Evolutionary conservation across 2,888 invertebrate species (phyloP).

Genomic region (Sussaba pulchella): DNA sequence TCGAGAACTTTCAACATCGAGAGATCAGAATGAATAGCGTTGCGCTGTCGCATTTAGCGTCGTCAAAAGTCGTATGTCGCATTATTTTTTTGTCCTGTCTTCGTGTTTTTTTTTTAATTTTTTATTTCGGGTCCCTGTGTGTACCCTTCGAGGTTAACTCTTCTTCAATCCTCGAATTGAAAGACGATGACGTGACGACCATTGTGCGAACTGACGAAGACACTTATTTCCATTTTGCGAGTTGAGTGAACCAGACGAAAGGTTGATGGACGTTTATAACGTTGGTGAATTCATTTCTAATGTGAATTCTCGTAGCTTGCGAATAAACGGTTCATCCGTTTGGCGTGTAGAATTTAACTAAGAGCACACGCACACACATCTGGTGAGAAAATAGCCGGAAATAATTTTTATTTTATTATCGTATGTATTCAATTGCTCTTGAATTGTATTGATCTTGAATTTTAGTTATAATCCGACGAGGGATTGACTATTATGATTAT

Average conservation of each 20-base stretch:
- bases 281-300: constrained; percentile 4
- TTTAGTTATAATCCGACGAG: no score
- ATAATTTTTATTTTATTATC: no score
- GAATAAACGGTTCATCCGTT: not conserved
- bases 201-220: constrained; percentile 76
- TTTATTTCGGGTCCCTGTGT: not conserved
- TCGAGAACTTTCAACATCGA: constrained; percentile 39
- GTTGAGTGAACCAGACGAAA: constrained; percentile 2
- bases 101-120: not conserved
- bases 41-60: constrained; percentile 71
- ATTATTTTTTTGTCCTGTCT: no score
- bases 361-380: no score
- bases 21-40: not conserved
- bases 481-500: no score
- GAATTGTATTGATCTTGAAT: no score
- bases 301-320: not conserved
- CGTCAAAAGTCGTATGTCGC: constrained; percentile 62
- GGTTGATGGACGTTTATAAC: constrained; percentile 15
- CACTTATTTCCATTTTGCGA: constrained; percentile 70
- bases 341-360: no score
- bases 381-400: no score
- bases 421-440: no score
- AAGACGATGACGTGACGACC: constrained; percentile 77
- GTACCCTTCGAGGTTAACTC: constrained; percentile 66
- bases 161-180: constrained; percentile 70